A percentile compares a stretch with the other conserved stretches of the same genome.
phyloP scores from a whole-genome alignment of 64 coral and sea anemone genomes.

The Pocillopora damicornis region DNA sequence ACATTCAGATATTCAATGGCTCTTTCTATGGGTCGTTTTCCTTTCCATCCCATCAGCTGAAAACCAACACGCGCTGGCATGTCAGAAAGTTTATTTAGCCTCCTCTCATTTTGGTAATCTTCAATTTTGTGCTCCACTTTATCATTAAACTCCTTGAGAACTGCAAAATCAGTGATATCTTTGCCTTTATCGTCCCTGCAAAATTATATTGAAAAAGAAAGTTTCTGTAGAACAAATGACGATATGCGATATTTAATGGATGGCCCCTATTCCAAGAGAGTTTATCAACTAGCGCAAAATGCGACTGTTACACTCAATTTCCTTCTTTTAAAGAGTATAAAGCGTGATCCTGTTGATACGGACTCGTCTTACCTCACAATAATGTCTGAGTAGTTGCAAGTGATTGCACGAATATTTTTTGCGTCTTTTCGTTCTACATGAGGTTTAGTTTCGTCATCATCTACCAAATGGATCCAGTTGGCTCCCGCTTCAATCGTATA shows the following conservation, averaged over 20 bases:
- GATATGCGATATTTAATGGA: too few relatives aligned
- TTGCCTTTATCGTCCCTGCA: neutral
- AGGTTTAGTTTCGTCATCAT: neutral
- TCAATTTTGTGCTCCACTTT: neutral
- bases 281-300: too few relatives aligned
- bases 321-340: neutral
- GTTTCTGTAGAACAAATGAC: neutral
- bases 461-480: slow-evolving; percentile 30
- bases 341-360: too few relatives aligned
- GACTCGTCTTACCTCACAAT: slow-evolving; percentile 15
- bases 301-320: too few relatives aligned
- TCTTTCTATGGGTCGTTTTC: slow-evolving; percentile 34
- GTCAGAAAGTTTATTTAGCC: neutral
- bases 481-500: slow-evolving; percentile 1
- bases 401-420: neutral
- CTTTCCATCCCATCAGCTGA: slow-evolving; percentile 33
- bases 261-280: too few relatives aligned
- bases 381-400: slow-evolving; percentile 1
- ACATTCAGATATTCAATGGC: slow-evolving; percentile 40
- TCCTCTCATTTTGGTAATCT: neutral
- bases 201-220: neutral
- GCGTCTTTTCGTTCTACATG: neutral
- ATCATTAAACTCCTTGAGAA: neutral
- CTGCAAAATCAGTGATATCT: neutral
- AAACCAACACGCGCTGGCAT: slow-evolving; percentile 61